A percentile compares a stretch with the other conserved stretches of the same genome.
phyloP scores from a whole-genome alignment of 1,140 invertebrate species.

The Eriocheir sinensis region DNA sequence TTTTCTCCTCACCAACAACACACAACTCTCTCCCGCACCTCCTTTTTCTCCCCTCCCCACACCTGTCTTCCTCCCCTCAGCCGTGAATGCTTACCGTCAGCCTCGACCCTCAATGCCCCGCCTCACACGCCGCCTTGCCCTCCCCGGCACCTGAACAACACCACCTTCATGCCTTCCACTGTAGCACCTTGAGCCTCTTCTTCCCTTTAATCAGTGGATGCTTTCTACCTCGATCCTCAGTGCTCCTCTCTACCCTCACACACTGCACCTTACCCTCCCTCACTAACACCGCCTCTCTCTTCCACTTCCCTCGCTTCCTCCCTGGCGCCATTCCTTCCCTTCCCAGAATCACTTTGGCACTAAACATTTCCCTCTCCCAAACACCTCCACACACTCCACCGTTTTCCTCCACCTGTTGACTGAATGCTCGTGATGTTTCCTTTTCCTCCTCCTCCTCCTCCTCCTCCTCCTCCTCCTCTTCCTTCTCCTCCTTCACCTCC shows the following conservation, averaged over 20 bases:
- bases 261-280: background rate
- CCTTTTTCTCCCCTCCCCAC: background rate
- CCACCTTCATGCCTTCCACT: too few relatives aligned
- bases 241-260: too few relatives aligned
- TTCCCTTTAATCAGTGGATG: too few relatives aligned
- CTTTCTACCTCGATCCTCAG: too few relatives aligned
- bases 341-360: background rate
- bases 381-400: background rate
- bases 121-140: too few relatives aligned
- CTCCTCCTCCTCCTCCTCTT: background rate
- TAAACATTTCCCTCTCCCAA: background rate
- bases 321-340: background rate
- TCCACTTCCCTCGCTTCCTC: background rate
- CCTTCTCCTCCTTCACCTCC: background rate
- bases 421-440: background rate
- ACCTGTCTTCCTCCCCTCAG: conserved; percentile 27
- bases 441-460: background rate
- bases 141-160: too few relatives aligned
- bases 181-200: background rate
- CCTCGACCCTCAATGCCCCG: too few relatives aligned
- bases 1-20: too few relatives aligned
- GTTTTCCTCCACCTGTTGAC: background rate
- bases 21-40: background rate
- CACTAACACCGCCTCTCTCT: background rate
- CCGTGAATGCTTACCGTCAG: too few relatives aligned